phyloP scores from a whole-genome alignment of 2,888 invertebrate genomes.

The Eupithecia exiguata region DNA sequence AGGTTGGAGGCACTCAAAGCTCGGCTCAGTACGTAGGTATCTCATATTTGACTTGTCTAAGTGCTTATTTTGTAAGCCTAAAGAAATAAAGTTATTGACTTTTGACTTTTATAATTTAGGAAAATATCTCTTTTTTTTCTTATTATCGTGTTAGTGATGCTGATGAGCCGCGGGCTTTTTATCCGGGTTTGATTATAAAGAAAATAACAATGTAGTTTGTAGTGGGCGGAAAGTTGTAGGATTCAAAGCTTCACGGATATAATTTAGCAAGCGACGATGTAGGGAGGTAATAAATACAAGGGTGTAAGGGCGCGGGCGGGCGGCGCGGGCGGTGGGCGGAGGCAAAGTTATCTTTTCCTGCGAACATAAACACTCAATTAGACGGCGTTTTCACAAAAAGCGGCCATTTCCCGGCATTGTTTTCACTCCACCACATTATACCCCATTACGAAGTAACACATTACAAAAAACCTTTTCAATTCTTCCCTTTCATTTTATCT shows the following conservation, averaged over 20 bases:
- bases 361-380: slow-evolving; percentile 22
- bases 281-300: background rate
- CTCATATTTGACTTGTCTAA: no score
- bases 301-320: background rate
- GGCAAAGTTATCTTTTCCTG: background rate
- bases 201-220: background rate
- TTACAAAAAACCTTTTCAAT: slow-evolving; percentile 53
- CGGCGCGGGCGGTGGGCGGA: background rate
- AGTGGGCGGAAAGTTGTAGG: background rate
- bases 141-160: background rate
- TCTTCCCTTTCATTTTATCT: slow-evolving; percentile 50
- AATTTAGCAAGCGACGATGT: background rate
- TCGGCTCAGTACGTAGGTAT: no score
- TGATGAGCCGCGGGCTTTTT: background rate
- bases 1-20: no score
- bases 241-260: background rate
- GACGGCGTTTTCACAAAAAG: slow-evolving; percentile 19
- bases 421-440: slow-evolving; percentile 38
- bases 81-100: no score
- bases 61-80: no score
- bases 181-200: background rate
- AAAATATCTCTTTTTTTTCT: background rate
- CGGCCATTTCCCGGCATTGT: slow-evolving; percentile 33
- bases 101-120: no score
- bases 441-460: slow-evolving; percentile 50